These are phyloP conservation scores for Galeruca laticollis DNA, from an alignment of 2,888 invertebrate species.

Conservation along the genomic window DNA sequence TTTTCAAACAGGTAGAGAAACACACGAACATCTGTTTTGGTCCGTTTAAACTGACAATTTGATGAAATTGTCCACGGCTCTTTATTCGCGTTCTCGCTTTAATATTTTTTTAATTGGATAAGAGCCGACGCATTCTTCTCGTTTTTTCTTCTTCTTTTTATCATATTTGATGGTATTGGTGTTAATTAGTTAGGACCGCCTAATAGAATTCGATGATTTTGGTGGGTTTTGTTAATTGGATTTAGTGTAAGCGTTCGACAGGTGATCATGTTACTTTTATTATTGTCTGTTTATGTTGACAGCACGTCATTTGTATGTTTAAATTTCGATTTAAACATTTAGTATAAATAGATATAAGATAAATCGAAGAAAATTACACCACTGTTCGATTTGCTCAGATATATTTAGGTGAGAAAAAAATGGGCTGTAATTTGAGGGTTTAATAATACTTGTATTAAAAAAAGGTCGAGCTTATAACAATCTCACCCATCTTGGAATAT, in stretches of 20 bases:
- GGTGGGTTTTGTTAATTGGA: constrained; percentile 14
- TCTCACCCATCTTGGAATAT: too few relatives aligned
- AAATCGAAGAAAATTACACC: too few relatives aligned
- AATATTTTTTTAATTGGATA: constrained; percentile 47
- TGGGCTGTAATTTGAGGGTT: too few relatives aligned
- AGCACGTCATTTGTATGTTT: background rate
- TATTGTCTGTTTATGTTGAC: background rate
- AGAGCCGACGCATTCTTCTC: constrained; percentile 36
- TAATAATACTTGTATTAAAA: too few relatives aligned
- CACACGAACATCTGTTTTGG: constrained; percentile 58
- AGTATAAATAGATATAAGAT: too few relatives aligned
- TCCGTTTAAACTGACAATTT: constrained; percentile 56
- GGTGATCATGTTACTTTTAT: background rate
- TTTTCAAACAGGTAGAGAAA: constrained; percentile 62
- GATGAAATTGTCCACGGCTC: constrained; percentile 56
- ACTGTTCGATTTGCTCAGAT: too few relatives aligned
- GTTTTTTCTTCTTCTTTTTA: constrained; percentile 15
- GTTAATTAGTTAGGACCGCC: constrained; percentile 21
- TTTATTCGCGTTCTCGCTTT: constrained; percentile 40
- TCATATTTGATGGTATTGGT: constrained; percentile 29
- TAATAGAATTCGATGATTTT: constrained; percentile 25
- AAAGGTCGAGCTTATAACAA: too few relatives aligned
- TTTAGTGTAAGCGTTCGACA: background rate
- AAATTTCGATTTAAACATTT: too few relatives aligned
- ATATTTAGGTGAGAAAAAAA: too few relatives aligned